Conservation (phyloP, 2,797 vertebrate species). For the Peromyscus eremicus region DNA sequence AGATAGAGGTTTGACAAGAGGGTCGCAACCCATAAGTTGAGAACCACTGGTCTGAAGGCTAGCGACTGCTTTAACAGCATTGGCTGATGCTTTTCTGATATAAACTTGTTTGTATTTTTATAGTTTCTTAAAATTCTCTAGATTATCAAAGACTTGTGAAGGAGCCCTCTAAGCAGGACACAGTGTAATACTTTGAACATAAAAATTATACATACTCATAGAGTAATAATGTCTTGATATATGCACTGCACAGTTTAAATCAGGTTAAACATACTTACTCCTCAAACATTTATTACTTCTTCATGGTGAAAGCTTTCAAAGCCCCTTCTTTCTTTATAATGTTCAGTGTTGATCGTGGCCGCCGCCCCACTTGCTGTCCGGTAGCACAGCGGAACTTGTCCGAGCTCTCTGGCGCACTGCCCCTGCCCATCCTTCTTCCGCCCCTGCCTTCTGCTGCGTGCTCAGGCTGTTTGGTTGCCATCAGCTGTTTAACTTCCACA, state of each 20-base stretch:
- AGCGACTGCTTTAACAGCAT: background rate
- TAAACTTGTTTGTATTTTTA: background rate
- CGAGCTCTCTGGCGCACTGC: too few relatives aligned
- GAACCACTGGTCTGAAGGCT: background rate
- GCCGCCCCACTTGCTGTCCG: background rate
- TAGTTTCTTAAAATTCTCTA: conserved; percentile 19
- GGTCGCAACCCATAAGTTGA: too few relatives aligned
- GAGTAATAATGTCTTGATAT: background rate
- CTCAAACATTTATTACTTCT: background rate
- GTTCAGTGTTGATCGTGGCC: background rate
- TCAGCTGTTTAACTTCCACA: background rate
- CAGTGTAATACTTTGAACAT: background rate
- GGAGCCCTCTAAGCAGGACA: background rate
- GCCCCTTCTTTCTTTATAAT: background rate
- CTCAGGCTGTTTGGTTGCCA: background rate
- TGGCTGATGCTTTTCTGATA: background rate
- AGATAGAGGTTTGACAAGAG: too few relatives aligned
- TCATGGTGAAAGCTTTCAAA: background rate
- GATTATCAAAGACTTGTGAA: background rate
- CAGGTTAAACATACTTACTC: background rate
- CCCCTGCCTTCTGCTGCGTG: background rate
- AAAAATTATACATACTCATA: background rate
- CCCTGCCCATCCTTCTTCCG: too few relatives aligned
- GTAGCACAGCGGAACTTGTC: background rate
- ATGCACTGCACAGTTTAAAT: background rate